Conservation (phyloP, 37 sponge, comb jelly and placozoan species). For the Agelas oroides region DNA sequence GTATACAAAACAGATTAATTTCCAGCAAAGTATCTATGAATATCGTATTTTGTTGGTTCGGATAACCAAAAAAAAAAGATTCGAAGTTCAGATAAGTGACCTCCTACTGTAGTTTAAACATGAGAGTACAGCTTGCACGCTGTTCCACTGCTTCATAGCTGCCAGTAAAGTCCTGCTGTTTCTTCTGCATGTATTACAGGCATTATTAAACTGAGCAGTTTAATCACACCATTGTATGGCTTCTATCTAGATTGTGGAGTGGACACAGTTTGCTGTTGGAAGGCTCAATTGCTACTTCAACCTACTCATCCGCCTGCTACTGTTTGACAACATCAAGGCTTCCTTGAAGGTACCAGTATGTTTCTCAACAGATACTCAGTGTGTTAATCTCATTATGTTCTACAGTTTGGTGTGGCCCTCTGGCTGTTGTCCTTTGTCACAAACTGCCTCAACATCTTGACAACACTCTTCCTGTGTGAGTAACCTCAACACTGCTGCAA, state of each 20-base stretch:
- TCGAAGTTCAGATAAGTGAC: too few species aligned
- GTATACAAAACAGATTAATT: too few species aligned
- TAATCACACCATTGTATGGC: neutral
- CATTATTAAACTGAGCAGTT: too few species aligned
- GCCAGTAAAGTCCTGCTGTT: too few species aligned
- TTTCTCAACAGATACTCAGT: too few species aligned
- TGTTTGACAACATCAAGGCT: constrained; percentile 62
- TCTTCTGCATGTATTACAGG: too few species aligned
- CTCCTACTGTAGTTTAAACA: too few species aligned
- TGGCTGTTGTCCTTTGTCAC: constrained; percentile 74
- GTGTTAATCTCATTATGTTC: neutral
- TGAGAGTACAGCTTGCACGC: too few species aligned
- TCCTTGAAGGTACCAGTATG: constrained; percentile 57
- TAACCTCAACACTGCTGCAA: neutral
- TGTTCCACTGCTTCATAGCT: too few species aligned
- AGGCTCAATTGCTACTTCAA: constrained; percentile 32
- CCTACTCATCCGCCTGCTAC: constrained; percentile 38
- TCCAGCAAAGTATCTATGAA: too few species aligned
- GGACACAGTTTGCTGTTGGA: constrained; percentile 25
- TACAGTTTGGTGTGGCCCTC: constrained; percentile 71
- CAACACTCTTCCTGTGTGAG: constrained; percentile 55
- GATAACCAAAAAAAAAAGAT: too few species aligned
- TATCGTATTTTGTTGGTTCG: too few species aligned
- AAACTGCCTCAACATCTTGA: constrained; percentile 60
- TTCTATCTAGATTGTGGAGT: constrained; percentile 42